These are phyloP conservation scores for Pomatostomus ruficeps DNA, from an alignment of 2,113 vertebrate genomes.

Conservation along the genomic window DNA sequence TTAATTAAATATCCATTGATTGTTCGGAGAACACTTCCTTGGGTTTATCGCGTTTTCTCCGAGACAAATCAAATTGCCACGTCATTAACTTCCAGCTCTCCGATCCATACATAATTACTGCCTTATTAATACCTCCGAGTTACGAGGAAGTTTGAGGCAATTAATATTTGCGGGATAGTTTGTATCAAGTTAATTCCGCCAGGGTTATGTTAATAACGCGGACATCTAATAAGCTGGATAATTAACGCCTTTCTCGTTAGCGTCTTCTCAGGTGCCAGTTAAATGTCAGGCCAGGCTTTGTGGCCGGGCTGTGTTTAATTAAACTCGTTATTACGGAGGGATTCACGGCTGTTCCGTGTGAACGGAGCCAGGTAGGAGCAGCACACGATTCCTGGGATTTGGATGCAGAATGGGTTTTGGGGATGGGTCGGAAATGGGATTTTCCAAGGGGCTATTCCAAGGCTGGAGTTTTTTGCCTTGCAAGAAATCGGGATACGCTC, in stretches of 20 bases:
- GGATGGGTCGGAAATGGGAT: background rate
- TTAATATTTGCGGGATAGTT: conserved; percentile 62
- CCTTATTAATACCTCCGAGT: conserved; percentile 60
- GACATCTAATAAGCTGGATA: conserved; percentile 54
- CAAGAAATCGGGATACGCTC: background rate
- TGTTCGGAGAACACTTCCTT: conserved; percentile 58
- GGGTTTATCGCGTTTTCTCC: conserved; percentile 20
- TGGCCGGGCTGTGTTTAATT: background rate
- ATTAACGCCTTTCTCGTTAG: conserved; percentile 54
- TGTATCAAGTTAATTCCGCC: conserved; percentile 44
- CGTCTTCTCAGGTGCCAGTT: background rate
- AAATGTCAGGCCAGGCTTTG: background rate
- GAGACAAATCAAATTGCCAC: conserved; percentile 50
- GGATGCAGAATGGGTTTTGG: background rate
- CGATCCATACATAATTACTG: conserved; percentile 60
- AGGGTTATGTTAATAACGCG: conserved; percentile 57
- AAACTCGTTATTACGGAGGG: background rate
- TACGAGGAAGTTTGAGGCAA: conserved; percentile 55
- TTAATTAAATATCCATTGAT: conserved; percentile 68
- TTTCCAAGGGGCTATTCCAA: background rate
- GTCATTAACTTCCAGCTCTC: conserved; percentile 56
- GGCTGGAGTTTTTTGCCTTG: background rate
- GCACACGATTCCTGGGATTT: accelerated
- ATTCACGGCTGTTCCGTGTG: background rate
- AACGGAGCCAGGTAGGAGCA: background rate